phyloP scores from a whole-genome alignment of 1,140 invertebrate genomes.

The Caenorhabditis elegans region WBcel235 BX284603.4:869501-870000 shows the following conservation, averaged over 20 bases:
- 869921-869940: background rate
- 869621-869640: constrained; percentile 55
- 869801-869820: background rate
- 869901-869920: too few relatives aligned
- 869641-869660: constrained; percentile 55
- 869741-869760: background rate
- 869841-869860: too few relatives aligned
- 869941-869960: background rate
- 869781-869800: background rate
- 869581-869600: constrained; percentile 38
- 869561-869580: constrained; percentile 52
- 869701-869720: background rate
- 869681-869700: background rate
- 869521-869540: constrained; percentile 56
- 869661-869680: constrained; percentile 52
- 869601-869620: constrained; percentile 58
- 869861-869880: too few relatives aligned
- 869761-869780: background rate
- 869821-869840: background rate
- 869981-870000: background rate
- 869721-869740: background rate
- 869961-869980: background rate
- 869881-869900: too few relatives aligned
- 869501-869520: constrained; percentile 54
- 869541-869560: constrained; percentile 63